Conservation (phyloP, 2,888 invertebrate genomes). For the Cryptosula pallasiana region DNA sequence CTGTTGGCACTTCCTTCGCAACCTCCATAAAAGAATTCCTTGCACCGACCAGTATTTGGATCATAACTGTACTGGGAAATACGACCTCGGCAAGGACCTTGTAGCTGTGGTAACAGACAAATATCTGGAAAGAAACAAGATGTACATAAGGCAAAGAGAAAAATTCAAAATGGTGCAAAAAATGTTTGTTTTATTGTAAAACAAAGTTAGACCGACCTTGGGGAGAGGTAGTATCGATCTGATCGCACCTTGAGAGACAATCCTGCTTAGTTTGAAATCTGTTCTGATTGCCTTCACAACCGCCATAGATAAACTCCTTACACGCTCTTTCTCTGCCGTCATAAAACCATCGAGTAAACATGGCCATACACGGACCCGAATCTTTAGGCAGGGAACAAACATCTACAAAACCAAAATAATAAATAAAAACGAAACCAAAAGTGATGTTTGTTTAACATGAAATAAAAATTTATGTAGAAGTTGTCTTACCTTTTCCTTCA, state of each 20-base stretch:
- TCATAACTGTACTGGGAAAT: conserved; percentile 70
- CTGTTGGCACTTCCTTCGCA: conserved; percentile 73
- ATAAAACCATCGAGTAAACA: background rate
- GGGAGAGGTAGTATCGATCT: background rate
- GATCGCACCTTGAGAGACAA: background rate
- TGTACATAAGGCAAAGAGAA: too few species aligned
- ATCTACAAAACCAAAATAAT: too few species aligned
- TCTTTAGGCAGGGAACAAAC: background rate
- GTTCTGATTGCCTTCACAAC: background rate
- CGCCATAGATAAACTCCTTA: background rate
- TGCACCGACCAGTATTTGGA: conserved; percentile 62
- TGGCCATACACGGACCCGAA: background rate
- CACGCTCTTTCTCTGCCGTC: background rate
- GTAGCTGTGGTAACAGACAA: conserved; percentile 32
- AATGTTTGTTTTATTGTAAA: too few species aligned
- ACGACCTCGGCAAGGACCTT: conserved; percentile 69
- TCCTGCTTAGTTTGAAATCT: background rate
- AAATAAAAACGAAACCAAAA: too few species aligned
- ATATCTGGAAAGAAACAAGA: background rate
- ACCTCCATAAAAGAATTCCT: conserved; percentile 77
- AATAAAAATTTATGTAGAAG: too few species aligned
- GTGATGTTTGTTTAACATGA: too few species aligned
- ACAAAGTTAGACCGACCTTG: too few species aligned
- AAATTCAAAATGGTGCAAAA: too few species aligned
- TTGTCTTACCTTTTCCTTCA: background rate